These are phyloP conservation scores for Sarcophaga bullata DNA, from an alignment of 1,140 invertebrate species.

Conservation along the genomic window DNA sequence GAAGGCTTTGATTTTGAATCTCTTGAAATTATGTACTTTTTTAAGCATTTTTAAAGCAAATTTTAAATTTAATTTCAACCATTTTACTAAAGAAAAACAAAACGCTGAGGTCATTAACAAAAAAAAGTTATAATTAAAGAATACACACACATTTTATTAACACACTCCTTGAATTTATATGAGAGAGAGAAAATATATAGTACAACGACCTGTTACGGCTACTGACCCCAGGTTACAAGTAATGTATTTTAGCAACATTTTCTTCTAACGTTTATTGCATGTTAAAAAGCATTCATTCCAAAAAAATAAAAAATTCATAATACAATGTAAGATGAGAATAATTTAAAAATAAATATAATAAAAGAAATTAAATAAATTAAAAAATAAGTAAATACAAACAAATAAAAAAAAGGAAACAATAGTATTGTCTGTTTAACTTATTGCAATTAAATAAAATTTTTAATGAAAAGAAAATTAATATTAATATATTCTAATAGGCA, in stretches of 20 bases:
- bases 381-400: not conserved
- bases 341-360: not conserved
- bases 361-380: not conserved
- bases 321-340: not conserved
- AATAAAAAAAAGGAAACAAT: too few relatives aligned
- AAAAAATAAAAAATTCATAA: not conserved
- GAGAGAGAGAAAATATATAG: not conserved
- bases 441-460: not conserved
- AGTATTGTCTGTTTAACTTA: not conserved
- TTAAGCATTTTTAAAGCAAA: too few relatives aligned
- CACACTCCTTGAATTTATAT: too few relatives aligned
- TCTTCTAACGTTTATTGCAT: not conserved
- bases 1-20: too few relatives aligned
- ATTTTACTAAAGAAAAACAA: too few relatives aligned
- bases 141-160: too few relatives aligned
- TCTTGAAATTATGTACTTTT: too few relatives aligned
- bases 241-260: not conserved
- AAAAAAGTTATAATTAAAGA: too few relatives aligned
- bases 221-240: not conserved
- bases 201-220: conserved; percentile 8
- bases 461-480: not conserved
- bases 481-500: not conserved
- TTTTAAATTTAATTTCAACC: too few relatives aligned
- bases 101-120: too few relatives aligned
- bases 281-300: not conserved